phyloP scores from a whole-genome alignment of 1,140 invertebrate genomes.

The Globodera rostochiensis region DNA sequence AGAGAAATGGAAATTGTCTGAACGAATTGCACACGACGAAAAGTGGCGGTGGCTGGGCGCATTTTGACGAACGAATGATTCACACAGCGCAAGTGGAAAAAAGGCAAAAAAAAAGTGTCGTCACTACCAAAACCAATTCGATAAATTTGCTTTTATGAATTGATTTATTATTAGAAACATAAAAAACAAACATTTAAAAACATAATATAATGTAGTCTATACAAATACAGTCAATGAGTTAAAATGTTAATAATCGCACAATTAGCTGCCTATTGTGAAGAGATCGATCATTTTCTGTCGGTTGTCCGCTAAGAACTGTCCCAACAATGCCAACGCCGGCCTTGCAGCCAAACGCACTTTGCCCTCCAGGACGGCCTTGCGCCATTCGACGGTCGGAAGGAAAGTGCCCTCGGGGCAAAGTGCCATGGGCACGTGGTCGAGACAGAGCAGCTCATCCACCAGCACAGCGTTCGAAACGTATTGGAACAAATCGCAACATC shows the following conservation, averaged over 20 bases:
- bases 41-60: background rate
- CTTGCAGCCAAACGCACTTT: background rate
- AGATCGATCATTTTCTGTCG: background rate
- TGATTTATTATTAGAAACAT: too few species aligned
- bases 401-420: constrained; percentile 7
- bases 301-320: background rate
- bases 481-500: constrained; percentile 12
- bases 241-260: too few species aligned
- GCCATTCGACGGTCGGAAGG: background rate
- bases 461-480: constrained; percentile 14
- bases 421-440: constrained; percentile 14
- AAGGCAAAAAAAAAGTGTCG: too few species aligned
- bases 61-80: background rate
- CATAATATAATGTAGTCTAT: too few species aligned
- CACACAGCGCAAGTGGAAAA: too few species aligned
- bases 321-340: background rate
- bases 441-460: constrained; percentile 14
- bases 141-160: too few species aligned
- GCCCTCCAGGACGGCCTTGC: background rate
- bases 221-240: too few species aligned
- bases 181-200: too few species aligned
- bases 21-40: too few species aligned
- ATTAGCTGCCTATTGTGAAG: background rate
- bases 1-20: too few species aligned
- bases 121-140: too few species aligned